Conservation (phyloP, 1,140 invertebrate genomes). For the Bathynomus jamesi region DNA sequence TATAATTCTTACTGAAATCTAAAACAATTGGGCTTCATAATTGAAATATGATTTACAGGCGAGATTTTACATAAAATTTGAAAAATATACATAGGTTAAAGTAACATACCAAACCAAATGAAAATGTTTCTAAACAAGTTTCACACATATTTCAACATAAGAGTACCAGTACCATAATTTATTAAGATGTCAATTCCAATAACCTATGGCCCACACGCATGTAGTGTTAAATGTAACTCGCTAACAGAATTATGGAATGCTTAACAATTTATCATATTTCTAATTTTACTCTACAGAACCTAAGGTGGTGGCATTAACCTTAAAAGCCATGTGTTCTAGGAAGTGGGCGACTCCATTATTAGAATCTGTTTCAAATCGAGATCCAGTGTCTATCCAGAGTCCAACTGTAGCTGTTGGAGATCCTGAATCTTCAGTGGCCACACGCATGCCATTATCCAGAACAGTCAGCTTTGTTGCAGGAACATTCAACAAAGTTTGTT, state of each 20-base stretch:
- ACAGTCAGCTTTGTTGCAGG: constrained; percentile 83
- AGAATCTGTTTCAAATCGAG: constrained; percentile 83
- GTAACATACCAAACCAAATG: not conserved
- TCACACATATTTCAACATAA: too few species aligned
- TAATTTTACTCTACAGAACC: too few species aligned
- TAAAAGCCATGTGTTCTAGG: constrained; percentile 99
- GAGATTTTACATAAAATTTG: not conserved
- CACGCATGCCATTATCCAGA: constrained; percentile 79
- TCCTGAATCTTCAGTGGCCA: constrained; percentile 93
- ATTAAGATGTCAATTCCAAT: too few species aligned
- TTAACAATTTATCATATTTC: too few species aligned
- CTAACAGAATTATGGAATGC: too few species aligned
- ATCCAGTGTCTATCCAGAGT: constrained; percentile 98
- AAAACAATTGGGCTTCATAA: too few species aligned
- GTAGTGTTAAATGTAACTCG: too few species aligned
- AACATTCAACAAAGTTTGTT: constrained; percentile 58
- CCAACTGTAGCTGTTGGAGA: constrained; percentile 94
- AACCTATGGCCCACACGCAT: too few species aligned
- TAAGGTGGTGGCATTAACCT: constrained; percentile 57
- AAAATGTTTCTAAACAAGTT: too few species aligned
- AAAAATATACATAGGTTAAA: not conserved
- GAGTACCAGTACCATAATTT: too few species aligned
- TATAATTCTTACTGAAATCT: not conserved
- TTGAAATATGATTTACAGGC: too few species aligned
- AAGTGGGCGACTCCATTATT: constrained; percentile 99